Percentiles rank a stretch among this genome's conserved stretches.
These are phyloP conservation scores for Vidua macroura DNA, from an alignment of 2,113 vertebrate genomes.

Conservation along the genomic window DNA sequence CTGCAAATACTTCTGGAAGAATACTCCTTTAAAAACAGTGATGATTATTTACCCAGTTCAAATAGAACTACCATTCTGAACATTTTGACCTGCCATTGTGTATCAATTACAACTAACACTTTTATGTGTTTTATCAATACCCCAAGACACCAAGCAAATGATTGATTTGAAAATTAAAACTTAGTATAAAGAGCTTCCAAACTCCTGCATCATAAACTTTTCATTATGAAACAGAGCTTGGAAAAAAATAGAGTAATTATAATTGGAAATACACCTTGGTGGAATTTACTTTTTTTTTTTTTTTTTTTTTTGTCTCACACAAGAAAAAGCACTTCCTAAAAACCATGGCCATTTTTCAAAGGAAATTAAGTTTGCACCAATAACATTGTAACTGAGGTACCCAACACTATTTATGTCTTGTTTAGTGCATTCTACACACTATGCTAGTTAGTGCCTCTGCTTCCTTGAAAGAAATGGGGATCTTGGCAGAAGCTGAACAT, in stretches of 20 bases:
- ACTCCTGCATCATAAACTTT: background rate
- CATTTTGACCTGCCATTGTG: background rate
- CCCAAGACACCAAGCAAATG: background rate
- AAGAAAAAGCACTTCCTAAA: background rate
- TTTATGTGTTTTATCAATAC: background rate
- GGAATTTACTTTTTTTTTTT: background rate
- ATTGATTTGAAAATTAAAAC: background rate
- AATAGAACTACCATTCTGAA: background rate
- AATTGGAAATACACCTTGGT: background rate
- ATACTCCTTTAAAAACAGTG: background rate
- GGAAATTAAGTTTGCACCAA: background rate
- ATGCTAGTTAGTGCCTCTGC: background rate
- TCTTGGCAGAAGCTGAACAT: background rate
- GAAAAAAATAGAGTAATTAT: background rate
- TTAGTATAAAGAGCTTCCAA: background rate
- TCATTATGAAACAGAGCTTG: background rate
- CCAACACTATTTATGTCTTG: background rate
- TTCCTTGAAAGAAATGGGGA: background rate
- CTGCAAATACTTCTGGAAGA: background rate
- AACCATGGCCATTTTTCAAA: background rate
- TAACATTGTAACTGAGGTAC: rapidly evolving
- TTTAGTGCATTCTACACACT: background rate
- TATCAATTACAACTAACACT: background rate
- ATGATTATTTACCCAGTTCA: background rate
- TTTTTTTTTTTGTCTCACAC: background rate